Base-by-base conservation (phyloP, 2,113 vertebrate genomes). In the Erpornis zantholeuca region DNA sequence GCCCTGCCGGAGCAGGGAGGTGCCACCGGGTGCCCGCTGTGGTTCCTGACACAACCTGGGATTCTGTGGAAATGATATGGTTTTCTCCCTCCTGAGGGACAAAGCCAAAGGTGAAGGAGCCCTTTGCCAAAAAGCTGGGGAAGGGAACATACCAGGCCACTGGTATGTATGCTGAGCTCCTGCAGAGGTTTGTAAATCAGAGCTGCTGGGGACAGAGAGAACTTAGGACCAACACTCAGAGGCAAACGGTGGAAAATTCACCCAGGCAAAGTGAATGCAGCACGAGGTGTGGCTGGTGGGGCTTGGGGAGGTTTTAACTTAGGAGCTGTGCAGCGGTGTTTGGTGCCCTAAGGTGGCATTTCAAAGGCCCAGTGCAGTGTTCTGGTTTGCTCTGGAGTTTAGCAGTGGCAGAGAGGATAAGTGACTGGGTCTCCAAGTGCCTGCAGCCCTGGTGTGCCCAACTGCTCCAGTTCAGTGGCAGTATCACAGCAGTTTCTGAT, bases 251-350 rank as follows among this genome's bases (percentile, higher is more conserved):
- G 20, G 10, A 29, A 57, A 78, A 7, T 5, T 3, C 35, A 9
- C 9, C 12, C 6, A 35, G 21, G 22, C 47, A 18, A 49, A 45
- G 14, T 3, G 3, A 52, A 18, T 18, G 16, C 40, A 60, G 40
- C 27, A 18, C 0, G 0, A 70, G 36, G 6, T 57, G 36, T 57
- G 35, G 14, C 42, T 29, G n/a, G 5, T 2, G 2, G 24, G 21
- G 6, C 35, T 31, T 44, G 42, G 70, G 64, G 36, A 56, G 24
- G 9, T 36, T n/a, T 38, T 31, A 20, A 13, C 17, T 27, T 20
- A 16, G 4, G 44, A 23, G 38, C 31, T 44, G 9, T 15, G 29
- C 15, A 10, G 29, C 1, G 0, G 6, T 28, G 11, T 60, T 50
- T 27, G 9, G 9, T 54, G 49, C 35, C 64, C 28, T 35, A 15